Base-by-base conservation (phyloP, 1,140 invertebrate species). In the Tachypleus tridentatus region DNA sequence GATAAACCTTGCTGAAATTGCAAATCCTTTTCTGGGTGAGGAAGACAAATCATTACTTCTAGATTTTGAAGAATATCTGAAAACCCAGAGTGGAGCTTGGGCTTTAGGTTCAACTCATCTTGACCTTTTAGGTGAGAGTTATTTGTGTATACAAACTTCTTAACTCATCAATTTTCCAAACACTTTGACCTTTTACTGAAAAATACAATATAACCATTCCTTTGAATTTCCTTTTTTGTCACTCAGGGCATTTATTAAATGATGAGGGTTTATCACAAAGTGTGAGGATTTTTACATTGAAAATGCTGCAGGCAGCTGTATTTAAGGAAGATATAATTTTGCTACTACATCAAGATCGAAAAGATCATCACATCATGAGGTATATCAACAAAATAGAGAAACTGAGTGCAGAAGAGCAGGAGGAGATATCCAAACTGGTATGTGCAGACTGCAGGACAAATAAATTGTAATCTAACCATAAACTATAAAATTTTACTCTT, bases 301-400 rank as follows among this genome's bases (percentile, higher is more conserved):
- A 54, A 54, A n/a, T 54, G 7, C 7, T 54, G 53, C 73, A 72
- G 59, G 73, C 73, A 6, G 87, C 87, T 3, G 88, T 89, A 5
- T 78, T 92, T 5, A 91, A 91, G 71, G 91, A 95, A 70, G 92
- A 95, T 76, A 85, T 94, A 59, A 90, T 94, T 73, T 81, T 95
- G 49, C 77, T 95, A 61, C 76, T 95, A 63, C 92, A 95, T 77
- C 91, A 93, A 78, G 92, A 95, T 77, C 81, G 91, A 64, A 81
- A 86, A 63, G 89, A 91, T 70, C 92, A 95, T 76, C 84, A 88
- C 57, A 80, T 95, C 57, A 93, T 95, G 87, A 90, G 89, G 76
- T 93, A 88, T 75, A 88, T 90, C 11, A 85, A 86, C 72, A 84
- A 86, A 72, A 85, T 95, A 66, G 92, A 96, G 75, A 80, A 83